Evolutionary conservation across 2,888 invertebrate genomes (phyloP), one percentile per base, ranked within the genome.

Genomic region (Caenorhabditis macrosperma): DNA sequence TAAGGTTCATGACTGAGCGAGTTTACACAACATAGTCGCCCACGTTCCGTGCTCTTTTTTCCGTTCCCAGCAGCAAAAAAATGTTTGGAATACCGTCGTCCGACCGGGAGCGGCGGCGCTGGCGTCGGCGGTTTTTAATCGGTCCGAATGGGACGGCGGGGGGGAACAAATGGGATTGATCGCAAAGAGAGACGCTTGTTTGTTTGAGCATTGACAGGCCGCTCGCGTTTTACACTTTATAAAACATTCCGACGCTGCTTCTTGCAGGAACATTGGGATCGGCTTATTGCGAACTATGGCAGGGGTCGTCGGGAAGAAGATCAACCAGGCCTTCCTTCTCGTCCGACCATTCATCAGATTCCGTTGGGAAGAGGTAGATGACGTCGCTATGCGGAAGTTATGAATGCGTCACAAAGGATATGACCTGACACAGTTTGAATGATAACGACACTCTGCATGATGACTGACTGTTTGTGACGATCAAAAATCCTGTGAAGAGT

Each of bases 291-390:
- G 94, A 41, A 95, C 96, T 86, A 92, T 96, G 83, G 95, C 96
- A 0, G 95, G 95, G 89, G 92, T 96, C 71, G 93, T 95, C 83
- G 95, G 96, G 10, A 95, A 95, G 91, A 95, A 94, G 91, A 94
- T 98, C 77, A 95, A 95, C 0, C 94, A 95, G 88, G 95, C 95
- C 93, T 97, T 98, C 91, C 95, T 95, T 90, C 92, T 98, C 68
- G 94, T 95, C 33, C 93, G 97, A 84, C 97, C 97, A 0, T 93
- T 97, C 75, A 95, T 97, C 88, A 95, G 95, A 7, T 97, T 97
- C 92, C 95, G 95, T 91, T 97, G 97, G 92, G 94, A 95, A 91
- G 95, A 95, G 90, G 97, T 97, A 60, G 5, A 24, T 57, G 64
- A 24, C 17, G 28, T 44, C n/a, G 33, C 10, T 48, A 46, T 46